phyloP scores from a whole-genome alignment of 2,113 vertebrate species.

The Fregata magnificens region DNA sequence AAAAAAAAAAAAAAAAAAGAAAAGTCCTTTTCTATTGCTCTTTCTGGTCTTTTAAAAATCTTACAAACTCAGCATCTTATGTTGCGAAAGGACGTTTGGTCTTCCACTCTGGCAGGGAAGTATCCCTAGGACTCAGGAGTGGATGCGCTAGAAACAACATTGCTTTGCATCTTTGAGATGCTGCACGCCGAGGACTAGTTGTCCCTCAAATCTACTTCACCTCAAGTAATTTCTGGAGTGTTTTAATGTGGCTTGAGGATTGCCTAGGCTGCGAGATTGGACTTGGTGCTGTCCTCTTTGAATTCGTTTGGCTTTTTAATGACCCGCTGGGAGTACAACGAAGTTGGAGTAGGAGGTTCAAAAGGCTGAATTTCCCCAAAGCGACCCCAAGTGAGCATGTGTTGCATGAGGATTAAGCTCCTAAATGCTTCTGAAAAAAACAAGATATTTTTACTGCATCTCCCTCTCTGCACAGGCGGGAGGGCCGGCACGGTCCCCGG shows the following conservation, averaged over 20 bases:
- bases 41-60: neutral
- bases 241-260: neutral
- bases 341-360: neutral
- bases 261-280: neutral
- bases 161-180: neutral
- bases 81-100: neutral
- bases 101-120: neutral
- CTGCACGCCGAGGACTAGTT: neutral
- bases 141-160: neutral
- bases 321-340: neutral
- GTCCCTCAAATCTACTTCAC: neutral
- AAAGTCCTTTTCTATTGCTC: neutral
- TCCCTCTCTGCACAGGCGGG: neutral
- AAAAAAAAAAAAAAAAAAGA: too few species aligned
- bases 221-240: neutral
- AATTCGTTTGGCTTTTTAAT: neutral
- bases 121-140: neutral
- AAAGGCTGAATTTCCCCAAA: neutral
- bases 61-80: neutral
- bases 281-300: neutral
- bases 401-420: neutral
- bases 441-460: neutral
- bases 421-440: neutral
- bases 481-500: fast-evolving
- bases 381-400: fast-evolving